Percentiles rank a stretch among this genome's conserved stretches.
phyloP scores from a whole-genome alignment of 2,113 vertebrate genomes.

The Alectura lathami region DNA sequence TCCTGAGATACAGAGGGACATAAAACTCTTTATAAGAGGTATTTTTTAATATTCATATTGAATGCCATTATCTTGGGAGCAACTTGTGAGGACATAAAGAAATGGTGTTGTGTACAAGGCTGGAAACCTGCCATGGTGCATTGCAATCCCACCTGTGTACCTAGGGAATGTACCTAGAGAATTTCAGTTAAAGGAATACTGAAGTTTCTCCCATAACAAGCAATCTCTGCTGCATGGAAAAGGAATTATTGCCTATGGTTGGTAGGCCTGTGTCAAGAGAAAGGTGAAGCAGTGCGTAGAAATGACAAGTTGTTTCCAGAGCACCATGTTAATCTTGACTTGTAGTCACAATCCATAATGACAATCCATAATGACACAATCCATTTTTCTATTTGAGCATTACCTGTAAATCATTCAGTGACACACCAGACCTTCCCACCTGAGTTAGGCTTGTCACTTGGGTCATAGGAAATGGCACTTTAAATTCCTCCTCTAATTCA shows the following conservation, averaged over 20 bases:
- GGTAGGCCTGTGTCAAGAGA: not conserved
- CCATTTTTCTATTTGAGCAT: not conserved
- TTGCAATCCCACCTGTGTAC: not conserved
- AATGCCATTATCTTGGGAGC: not conserved
- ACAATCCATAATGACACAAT: not conserved
- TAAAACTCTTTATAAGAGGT: rapidly evolving
- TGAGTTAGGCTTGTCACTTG: not conserved
- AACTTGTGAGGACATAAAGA: not conserved
- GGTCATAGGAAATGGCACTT: not conserved
- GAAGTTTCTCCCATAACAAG: not conserved
- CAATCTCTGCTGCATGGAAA: not conserved
- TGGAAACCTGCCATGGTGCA: not conserved
- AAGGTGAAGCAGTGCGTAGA: not conserved
- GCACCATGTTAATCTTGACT: not conserved
- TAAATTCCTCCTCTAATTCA: not conserved
- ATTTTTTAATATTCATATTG: not conserved
- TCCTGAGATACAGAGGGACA: not conserved
- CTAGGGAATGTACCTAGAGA: not conserved
- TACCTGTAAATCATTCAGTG: not conserved
- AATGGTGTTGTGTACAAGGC: not conserved
- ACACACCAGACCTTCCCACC: not conserved
- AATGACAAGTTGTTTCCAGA: not conserved
- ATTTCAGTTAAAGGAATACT: not conserved
- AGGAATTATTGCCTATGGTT: not conserved
- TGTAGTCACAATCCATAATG: not conserved